These are phyloP conservation scores for Stramonita haemastoma DNA, from an alignment of 2,888 invertebrate genomes.

Conservation along the genomic window DNA sequence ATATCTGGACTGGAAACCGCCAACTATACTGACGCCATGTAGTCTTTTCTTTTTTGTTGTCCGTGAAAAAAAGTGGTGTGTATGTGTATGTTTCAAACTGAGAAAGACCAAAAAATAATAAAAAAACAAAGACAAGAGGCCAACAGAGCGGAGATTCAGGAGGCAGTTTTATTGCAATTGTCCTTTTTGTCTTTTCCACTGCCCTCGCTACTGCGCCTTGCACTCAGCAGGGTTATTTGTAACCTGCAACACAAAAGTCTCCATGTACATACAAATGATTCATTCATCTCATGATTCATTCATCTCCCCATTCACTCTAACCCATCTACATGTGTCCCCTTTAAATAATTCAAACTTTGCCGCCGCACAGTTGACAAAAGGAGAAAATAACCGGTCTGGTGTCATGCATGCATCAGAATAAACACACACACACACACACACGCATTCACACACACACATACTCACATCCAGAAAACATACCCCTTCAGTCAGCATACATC, in stretches of 20 bases:
- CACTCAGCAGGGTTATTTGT: background rate
- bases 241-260: background rate
- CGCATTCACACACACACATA: too few relatives aligned
- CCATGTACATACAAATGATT: background rate
- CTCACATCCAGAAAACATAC: too few relatives aligned
- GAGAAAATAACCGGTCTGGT: too few relatives aligned
- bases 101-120: background rate
- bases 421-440: too few relatives aligned
- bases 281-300: background rate
- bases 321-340: too few relatives aligned
- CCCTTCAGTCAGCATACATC: too few relatives aligned
- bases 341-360: too few relatives aligned
- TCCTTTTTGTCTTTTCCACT: background rate
- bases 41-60: background rate
- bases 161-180: background rate
- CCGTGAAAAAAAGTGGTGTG: background rate
- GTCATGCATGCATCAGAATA: too few relatives aligned
- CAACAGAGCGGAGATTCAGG: background rate
- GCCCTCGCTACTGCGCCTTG: background rate
- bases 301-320: background rate
- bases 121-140: background rate
- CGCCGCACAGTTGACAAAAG: too few relatives aligned
- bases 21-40: background rate
- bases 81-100: background rate
- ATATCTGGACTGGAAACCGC: too few relatives aligned